Percentiles rank a stretch among this genome's conserved stretches.
Conservation (phyloP, 2,888 invertebrate genomes). For the Pristionchus entomophagus region DNA sequence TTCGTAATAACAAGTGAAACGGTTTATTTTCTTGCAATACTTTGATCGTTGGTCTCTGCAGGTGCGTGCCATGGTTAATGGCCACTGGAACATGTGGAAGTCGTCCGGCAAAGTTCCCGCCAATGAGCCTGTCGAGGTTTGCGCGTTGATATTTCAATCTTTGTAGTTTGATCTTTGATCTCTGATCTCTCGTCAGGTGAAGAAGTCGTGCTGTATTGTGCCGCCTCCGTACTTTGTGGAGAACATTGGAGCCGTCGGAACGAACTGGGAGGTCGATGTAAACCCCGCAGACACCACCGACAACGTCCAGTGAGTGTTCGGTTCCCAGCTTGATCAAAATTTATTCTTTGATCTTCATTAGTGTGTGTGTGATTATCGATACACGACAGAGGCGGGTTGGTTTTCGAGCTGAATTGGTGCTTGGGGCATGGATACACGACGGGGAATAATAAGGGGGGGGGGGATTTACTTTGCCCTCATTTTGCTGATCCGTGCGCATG, state of each 20-base stretch:
- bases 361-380: too few relatives aligned
- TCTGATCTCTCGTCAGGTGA: conserved; percentile 50
- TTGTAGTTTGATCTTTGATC: background rate
- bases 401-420: too few relatives aligned
- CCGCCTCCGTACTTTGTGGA: conserved; percentile 75
- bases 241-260: conserved; percentile 71
- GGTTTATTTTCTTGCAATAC: too few relatives aligned
- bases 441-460: too few relatives aligned
- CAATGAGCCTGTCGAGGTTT: conserved; percentile 62
- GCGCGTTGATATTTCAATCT: background rate
- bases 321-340: background rate
- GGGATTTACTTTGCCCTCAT: background rate
- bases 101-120: conserved; percentile 69
- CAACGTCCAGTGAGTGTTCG: conserved; percentile 67
- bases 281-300: conserved; percentile 73
- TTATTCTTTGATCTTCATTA: background rate
- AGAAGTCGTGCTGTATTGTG: conserved; percentile 73
- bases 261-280: conserved; percentile 71
- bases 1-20: too few relatives aligned
- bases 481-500: background rate
- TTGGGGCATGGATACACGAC: too few relatives aligned
- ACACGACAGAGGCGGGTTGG: too few relatives aligned
- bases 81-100: conserved; percentile 75
- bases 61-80: conserved; percentile 73
- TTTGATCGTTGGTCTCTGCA: conserved; percentile 45